Evolutionary conservation across 1,140 invertebrate genomes (phyloP), one percentile per base, ranked within the genome.

Genomic region (Asbolus verrucosus): DNA sequence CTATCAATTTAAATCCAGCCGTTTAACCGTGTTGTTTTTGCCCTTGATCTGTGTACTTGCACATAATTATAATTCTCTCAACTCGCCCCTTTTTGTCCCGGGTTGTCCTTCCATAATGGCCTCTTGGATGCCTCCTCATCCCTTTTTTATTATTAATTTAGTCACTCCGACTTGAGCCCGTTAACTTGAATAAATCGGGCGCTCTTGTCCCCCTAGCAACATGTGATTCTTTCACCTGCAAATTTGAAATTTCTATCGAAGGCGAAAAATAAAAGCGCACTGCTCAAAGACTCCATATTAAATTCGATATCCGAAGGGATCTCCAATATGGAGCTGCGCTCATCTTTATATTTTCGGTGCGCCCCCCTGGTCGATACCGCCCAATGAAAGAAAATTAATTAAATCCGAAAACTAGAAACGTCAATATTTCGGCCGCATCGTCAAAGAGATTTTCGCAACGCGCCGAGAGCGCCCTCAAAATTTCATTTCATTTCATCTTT

Each of bases 221-320:
- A n/a, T 41, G 14, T 41, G 14, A 41, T 41, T 14, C 14, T 15
- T 41, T 15, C 39, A 1, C 43, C 16, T 50, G 43, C 8, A 50
- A 24, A 50, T 21, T 50, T 18, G 43, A 50, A 50, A 21, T 21
- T 8, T 43, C 3, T 6, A 1, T 18, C 16, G 9, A 19, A 50
- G 2, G 5, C 43, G 6, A 19, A 50, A 50, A 50, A 16, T 50
- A 19, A 50, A 43, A 43, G 43, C 15, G 43, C 21, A n/a, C 15
- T 6, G n/a, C 6, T 54, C 46, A 54, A 54, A 54, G 46, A 54
- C 46, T 27, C 21, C 14, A 54, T 54, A 27, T 54, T 27, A 54
- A 54, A 54, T 27, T 16, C 21, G 46, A 54, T 54, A 54, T 54
- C 19, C 24, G 27, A 54, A 54, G 41, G 2, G 46, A 54, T 54